Evolutionary conservation across 53 echinoderm and acorn worm genomes (phyloP).

Genomic region (Stichopus horrens): DNA sequence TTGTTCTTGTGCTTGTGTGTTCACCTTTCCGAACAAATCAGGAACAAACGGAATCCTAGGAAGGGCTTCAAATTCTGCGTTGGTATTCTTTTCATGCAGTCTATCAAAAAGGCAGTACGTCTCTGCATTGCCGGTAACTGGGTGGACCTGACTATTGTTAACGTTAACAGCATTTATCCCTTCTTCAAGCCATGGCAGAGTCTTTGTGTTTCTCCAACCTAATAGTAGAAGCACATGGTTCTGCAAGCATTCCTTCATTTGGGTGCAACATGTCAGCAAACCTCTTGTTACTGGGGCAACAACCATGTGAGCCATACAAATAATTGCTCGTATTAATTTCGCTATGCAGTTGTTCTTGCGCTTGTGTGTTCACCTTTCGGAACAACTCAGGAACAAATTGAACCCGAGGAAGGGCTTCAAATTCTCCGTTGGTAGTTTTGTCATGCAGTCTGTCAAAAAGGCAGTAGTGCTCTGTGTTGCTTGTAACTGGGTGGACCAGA

Average conservation of each 20-base stretch:
- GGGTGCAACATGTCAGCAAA: constrained; percentile 19
- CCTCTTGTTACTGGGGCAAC: constrained; percentile 26
- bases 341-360: constrained; percentile 42
- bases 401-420: constrained; percentile 14
- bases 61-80: not conserved
- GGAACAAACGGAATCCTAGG: constrained; percentile 25
- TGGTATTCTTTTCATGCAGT: constrained; percentile 35
- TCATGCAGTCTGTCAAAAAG: constrained; percentile 39
- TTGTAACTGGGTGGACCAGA: constrained; percentile 10
- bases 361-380: constrained; percentile 22
- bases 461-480: constrained; percentile 24
- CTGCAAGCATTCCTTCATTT: constrained; percentile 17
- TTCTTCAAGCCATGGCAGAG: no score
- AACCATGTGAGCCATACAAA: constrained; percentile 32
- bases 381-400: constrained; percentile 13
- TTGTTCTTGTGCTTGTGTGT: constrained; percentile 39
- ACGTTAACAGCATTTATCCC: no score
- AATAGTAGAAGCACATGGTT: not conserved
- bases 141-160: constrained; percentile 14
- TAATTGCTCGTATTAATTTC: no score
- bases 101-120: constrained; percentile 40
- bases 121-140: constrained; percentile 2
- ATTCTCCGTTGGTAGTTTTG: constrained; percentile 12
- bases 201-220: not conserved
- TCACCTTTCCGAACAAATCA: constrained; percentile 3